Evolutionary conservation across 2,888 invertebrate species (phyloP).

Genomic region (Drosophila kokeensis): DNA sequence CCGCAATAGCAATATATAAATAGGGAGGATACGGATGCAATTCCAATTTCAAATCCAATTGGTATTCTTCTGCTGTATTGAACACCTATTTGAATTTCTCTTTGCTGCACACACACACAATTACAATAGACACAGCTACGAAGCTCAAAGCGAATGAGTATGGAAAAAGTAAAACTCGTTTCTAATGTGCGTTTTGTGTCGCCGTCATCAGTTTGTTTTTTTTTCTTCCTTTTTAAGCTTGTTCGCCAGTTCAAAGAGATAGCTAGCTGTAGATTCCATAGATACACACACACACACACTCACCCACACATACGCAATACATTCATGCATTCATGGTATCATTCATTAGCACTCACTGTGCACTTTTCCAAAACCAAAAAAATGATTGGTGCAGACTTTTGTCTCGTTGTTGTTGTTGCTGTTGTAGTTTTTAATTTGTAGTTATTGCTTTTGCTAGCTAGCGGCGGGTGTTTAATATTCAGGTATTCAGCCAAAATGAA

Average conservation of each 20-base stretch:
- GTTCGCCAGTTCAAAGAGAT: conserved; percentile 75
- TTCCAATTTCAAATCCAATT: conserved; percentile 34
- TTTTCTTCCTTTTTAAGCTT: conserved; percentile 48
- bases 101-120: conserved; percentile 42
- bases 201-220: conserved; percentile 59
- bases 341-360: conserved; percentile 74
- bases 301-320: conserved; percentile 18
- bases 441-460: conserved; percentile 16
- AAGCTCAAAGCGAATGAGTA: conserved; percentile 24
- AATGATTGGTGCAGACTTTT: conserved; percentile 64
- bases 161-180: conserved; percentile 64
- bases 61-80: conserved; percentile 58
- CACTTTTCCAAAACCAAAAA: conserved; percentile 76
- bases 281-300: conserved; percentile 49
- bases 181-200: conserved; percentile 58
- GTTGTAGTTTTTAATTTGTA: conserved; percentile 10
- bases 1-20: conserved; percentile 42
- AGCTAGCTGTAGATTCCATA: conserved; percentile 49
- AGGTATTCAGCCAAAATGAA: conserved; percentile 59
- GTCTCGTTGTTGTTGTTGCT: conserved; percentile 37
- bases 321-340: conserved; percentile 30
- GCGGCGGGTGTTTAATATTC: conserved; percentile 44
- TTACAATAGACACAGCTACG: conserved; percentile 40
- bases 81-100: conserved; percentile 76
- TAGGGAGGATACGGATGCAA: conserved; percentile 64